phyloP scores from a whole-genome alignment of 2,888 invertebrate species.

The Mythimna lalbum region DNA sequence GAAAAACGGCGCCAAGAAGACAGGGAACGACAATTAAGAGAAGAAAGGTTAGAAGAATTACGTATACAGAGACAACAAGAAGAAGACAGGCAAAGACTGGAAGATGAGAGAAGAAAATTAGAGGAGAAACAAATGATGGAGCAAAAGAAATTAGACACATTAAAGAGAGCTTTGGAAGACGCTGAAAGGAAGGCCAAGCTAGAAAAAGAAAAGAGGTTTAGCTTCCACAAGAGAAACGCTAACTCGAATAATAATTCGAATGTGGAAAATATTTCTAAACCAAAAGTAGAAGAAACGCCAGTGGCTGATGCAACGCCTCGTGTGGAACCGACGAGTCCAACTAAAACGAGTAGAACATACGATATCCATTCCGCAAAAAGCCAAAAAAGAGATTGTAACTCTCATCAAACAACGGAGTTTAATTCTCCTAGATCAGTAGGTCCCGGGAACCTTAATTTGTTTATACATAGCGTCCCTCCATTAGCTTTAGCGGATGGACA shows the following conservation, averaged over 20 bases:
- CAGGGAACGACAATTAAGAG: slow-evolving; percentile 93
- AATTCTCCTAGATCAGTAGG: slow-evolving; percentile 85
- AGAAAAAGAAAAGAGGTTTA: slow-evolving; percentile 91
- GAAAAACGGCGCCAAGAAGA: slow-evolving; percentile 94
- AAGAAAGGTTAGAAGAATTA: slow-evolving; percentile 95
- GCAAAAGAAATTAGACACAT: slow-evolving; percentile 93
- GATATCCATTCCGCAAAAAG: slow-evolving; percentile 84
- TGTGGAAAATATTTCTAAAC: slow-evolving; percentile 68
- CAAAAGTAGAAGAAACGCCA: slow-evolving; percentile 69
- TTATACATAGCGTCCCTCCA: slow-evolving; percentile 86
- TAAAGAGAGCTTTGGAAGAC: slow-evolving; percentile 94
- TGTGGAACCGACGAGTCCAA: slow-evolving; percentile 77
- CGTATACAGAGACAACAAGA: slow-evolving; percentile 94
- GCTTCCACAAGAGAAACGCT: slow-evolving; percentile 75
- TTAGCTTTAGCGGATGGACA: slow-evolving; percentile 84
- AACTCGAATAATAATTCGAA: slow-evolving; percentile 55
- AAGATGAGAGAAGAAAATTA: slow-evolving; percentile 92
- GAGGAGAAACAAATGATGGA: slow-evolving; percentile 94
- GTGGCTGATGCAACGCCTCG: slow-evolving; percentile 66
- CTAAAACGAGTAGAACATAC: slow-evolving; percentile 85
- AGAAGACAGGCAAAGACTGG: slow-evolving; percentile 92
- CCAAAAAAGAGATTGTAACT: slow-evolving; percentile 81
- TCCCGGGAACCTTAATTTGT: slow-evolving; percentile 84
- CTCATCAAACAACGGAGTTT: slow-evolving; percentile 84
- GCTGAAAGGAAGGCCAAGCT: slow-evolving; percentile 94